Conservation (phyloP, 2,888 invertebrate species). For the Schizaphis graminum region DNA sequence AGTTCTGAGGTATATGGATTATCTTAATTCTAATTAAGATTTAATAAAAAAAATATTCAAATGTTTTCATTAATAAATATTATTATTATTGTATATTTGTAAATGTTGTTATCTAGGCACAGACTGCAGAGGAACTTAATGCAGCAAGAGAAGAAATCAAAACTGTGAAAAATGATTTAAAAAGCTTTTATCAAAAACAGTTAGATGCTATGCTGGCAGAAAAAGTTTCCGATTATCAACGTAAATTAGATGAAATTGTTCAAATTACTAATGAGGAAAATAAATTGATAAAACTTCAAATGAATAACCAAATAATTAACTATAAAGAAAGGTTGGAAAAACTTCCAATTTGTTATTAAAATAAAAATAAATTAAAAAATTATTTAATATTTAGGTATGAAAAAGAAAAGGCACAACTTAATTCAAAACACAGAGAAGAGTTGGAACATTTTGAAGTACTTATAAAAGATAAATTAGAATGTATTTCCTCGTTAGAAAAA, state of each 20-base stretch:
- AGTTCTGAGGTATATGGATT: slow-evolving; percentile 41
- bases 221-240: slow-evolving; percentile 66
- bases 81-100: neutral
- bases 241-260: slow-evolving; percentile 63
- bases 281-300: slow-evolving; percentile 57
- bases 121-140: slow-evolving; percentile 60
- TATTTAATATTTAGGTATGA: slow-evolving; percentile 36
- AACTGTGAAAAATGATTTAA: slow-evolving; percentile 65
- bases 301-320: slow-evolving; percentile 45
- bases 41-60: neutral
- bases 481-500: slow-evolving; percentile 49
- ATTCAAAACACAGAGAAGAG: slow-evolving; percentile 17
- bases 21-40: neutral
- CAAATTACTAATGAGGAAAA: slow-evolving; percentile 62
- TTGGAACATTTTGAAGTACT: slow-evolving; percentile 30
- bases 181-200: slow-evolving; percentile 66
- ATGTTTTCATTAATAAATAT: neutral
- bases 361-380: neutral
- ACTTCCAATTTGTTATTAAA: neutral
- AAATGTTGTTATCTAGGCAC: slow-evolving; percentile 40
- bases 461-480: slow-evolving; percentile 53
- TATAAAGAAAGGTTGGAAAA: slow-evolving; percentile 44
- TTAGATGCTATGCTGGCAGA: slow-evolving; percentile 63
- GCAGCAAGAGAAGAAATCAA: slow-evolving; percentile 65
- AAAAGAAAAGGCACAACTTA: slow-evolving; percentile 31